A percentile compares a stretch with the other conserved stretches of the same genome.
Conservation (phyloP, 2,888 invertebrate genomes). For the Aleiodes leptofemur region DNA sequence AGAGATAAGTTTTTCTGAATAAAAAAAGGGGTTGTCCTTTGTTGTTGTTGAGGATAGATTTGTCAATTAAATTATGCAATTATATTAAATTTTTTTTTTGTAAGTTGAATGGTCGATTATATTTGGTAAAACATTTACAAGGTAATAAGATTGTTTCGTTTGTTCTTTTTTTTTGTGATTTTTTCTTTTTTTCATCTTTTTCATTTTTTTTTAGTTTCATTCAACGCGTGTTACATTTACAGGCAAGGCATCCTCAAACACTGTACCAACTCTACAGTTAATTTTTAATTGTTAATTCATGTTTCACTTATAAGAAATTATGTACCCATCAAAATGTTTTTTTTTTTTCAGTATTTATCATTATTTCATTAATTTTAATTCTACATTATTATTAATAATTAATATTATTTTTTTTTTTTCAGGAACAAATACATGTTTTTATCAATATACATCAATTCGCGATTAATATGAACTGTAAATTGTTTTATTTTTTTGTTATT, state of each 20-base stretch:
- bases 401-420: conserved; percentile 68
- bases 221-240: conserved; percentile 72
- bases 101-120: conserved; percentile 74
- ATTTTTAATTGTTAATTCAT: conserved; percentile 69
- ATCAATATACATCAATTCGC: conserved; percentile 74
- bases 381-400: conserved; percentile 62
- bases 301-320: conserved; percentile 72
- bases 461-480: conserved; percentile 67
- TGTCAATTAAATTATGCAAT: conserved; percentile 7
- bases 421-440: conserved; percentile 72
- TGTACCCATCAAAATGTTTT: conserved; percentile 72
- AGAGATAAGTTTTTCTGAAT: conserved; percentile 46
- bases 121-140: conserved; percentile 76
- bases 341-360: conserved; percentile 63
- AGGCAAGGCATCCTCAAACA: conserved; percentile 75
- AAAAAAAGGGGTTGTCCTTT: conserved; percentile 45
- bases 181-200: conserved; percentile 5
- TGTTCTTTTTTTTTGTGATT: conserved; percentile 53
- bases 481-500: not conserved
- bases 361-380: conserved; percentile 50
- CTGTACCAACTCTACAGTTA: conserved; percentile 73
- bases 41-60: conserved; percentile 39
- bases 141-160: conserved; percentile 72
- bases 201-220: conserved; percentile 50
- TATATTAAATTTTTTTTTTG: conserved; percentile 38